Base-by-base conservation (phyloP, 2,888 invertebrate species). In the Lapara coniferarum region DNA sequence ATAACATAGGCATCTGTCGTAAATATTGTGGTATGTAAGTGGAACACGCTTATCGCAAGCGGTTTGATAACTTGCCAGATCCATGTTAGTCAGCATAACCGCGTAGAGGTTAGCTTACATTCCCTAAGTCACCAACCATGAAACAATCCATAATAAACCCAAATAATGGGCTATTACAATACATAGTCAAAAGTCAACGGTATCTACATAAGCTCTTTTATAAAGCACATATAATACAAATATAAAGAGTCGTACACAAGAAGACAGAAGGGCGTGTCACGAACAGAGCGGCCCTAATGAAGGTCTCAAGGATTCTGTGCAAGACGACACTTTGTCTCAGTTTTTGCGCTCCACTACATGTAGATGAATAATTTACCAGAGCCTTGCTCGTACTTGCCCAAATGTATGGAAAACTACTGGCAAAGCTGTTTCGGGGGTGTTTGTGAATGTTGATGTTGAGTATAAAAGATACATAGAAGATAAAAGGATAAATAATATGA, bases 251-350 rank as follows among this genome's bases (percentile, higher is more conserved):
- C 46, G 63, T 63, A 19, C 46, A 46, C 19, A 63, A 46, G 57
- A 57, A 57, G 57, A 10, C 55, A 67, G 49, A 44, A 63, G 68
- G 68, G 59, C 46, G 77, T 79, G 80, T 83, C 81, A 82, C 72
- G 75, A 77, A 77, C 79, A 80, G 81, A 77, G 83, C 77, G 78
- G 78, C 76, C 81, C 81, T 89, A 89, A 89, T 88, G 89, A 88
- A 88, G 85, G 85, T 80, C 81, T 75, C 77, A 80, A 82, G 66
- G 66, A 66, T 49, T 81, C 57, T 67, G 66, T 66, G 69, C 52
- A 70, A 70, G 66, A 66, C 69, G 84, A 81, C 85, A 87, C 85
- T 87, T 84, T 84, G 83, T 86, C 85, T 88, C 78, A 71, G 82
- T 89, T 87, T 87, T 86, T 86, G 79, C 81, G 81, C 81, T 79